Percentiles rank a stretch among this genome's conserved stretches.
Evolutionary conservation across 2,797 vertebrate species (phyloP).

Genomic region (Spondyliosoma cantharus): DNA sequence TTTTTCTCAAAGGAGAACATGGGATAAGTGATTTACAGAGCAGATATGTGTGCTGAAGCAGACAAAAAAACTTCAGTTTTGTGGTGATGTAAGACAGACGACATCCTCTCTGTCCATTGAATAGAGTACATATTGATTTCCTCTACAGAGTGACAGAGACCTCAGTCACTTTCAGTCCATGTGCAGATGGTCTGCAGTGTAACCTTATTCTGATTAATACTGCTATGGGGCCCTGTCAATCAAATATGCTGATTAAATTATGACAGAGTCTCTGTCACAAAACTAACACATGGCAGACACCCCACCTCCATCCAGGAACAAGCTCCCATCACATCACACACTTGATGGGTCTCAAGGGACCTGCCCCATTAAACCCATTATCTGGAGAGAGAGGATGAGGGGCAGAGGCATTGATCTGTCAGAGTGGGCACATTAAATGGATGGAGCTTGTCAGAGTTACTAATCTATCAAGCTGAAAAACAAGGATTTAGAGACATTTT

Average conservation of each 20-base stretch:
- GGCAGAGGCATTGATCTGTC: conserved; percentile 63
- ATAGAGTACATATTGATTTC: conserved; percentile 48
- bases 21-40: not conserved
- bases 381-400: conserved; percentile 69
- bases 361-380: conserved; percentile 76
- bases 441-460: conserved; percentile 13
- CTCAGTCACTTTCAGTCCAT: conserved; percentile 12
- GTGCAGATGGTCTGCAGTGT: conserved; percentile 69
- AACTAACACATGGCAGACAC: conserved; percentile 52
- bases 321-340: conserved; percentile 37
- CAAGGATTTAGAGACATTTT: not conserved
- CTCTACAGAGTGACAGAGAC: conserved; percentile 19
- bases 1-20: not conserved
- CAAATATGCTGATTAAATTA: conserved; percentile 59
- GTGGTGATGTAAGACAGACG: conserved; percentile 2
- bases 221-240: conserved; percentile 47
- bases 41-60: not conserved
- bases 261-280: conserved; percentile 61
- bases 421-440: conserved; percentile 40
- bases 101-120: conserved; percentile 37
- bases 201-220: conserved; percentile 76
- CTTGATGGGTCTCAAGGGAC: conserved; percentile 61
- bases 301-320: conserved; percentile 8
- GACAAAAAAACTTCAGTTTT: not conserved
- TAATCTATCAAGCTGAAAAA: conserved; percentile 12